Evolutionary conservation across 2,113 vertebrate species (phyloP).

Genomic region (Hyperopisus bebe): DNA sequence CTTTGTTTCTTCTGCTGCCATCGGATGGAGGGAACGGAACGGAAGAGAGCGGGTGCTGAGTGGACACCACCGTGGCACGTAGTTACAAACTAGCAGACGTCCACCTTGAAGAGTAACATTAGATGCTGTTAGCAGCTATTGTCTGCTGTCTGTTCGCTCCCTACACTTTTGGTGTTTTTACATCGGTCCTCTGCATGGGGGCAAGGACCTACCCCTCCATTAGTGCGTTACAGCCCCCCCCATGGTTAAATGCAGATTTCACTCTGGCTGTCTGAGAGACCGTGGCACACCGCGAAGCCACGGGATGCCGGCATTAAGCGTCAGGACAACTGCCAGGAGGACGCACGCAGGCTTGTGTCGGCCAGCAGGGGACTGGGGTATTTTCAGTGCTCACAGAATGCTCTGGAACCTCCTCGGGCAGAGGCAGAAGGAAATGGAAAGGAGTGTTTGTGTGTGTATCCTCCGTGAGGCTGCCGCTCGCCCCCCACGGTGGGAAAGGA

Average conservation of each 20-base stretch:
- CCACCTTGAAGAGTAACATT: not conserved
- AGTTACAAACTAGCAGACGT: not conserved
- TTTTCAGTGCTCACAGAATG: slow-evolving; percentile 5
- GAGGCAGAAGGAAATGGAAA: slow-evolving; percentile 3
- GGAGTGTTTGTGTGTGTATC: not conserved
- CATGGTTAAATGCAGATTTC: not conserved
- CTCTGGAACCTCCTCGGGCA: not conserved
- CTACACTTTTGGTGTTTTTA: not conserved
- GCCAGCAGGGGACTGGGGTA: not conserved
- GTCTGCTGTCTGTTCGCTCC: not conserved
- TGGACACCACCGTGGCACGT: not conserved
- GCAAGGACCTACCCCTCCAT: not conserved
- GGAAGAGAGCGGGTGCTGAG: not conserved
- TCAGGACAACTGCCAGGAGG: not conserved
- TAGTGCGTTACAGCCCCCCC: not conserved
- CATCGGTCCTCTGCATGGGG: not conserved
- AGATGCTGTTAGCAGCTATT: not conserved
- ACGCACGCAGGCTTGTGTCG: not conserved
- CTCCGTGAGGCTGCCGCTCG: not conserved
- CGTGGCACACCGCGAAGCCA: not conserved
- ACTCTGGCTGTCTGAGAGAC: not conserved
- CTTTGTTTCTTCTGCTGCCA: not conserved
- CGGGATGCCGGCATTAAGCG: not conserved
- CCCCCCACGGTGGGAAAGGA: not conserved
- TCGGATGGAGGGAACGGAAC: not conserved